These are phyloP conservation scores for Hassar affinis DNA, from an alignment of 2,113 vertebrate species.

Conservation along the genomic window DNA sequence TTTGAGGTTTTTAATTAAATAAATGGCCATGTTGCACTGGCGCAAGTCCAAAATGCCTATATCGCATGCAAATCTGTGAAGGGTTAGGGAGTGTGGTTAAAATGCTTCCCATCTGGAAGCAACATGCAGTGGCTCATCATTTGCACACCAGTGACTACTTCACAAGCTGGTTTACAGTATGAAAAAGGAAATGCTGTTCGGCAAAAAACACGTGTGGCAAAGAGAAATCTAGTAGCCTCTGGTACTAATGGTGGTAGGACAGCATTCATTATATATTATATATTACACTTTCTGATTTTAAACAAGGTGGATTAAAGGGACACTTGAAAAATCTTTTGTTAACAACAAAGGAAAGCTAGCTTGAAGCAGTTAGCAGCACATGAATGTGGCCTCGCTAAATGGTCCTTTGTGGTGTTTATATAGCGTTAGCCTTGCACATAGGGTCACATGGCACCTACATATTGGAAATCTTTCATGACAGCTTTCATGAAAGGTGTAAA, in stretches of 20 bases:
- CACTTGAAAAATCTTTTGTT: neutral
- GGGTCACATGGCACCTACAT: neutral
- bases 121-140: conserved; percentile 34
- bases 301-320: conserved; percentile 5
- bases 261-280: neutral
- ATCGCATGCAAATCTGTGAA: conserved; percentile 64
- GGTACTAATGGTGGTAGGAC: neutral
- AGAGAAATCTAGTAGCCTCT: conserved; percentile 11
- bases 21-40: conserved; percentile 67
- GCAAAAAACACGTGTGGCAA: neutral
- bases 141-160: conserved; percentile 24
- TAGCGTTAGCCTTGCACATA: neutral
- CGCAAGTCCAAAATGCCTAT: conserved; percentile 59
- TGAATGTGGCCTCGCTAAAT: neutral
- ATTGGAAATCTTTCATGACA: neutral
- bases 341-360: neutral
- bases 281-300: conserved; percentile 8
- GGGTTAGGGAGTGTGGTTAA: conserved; percentile 55
- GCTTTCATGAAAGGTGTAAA: neutral
- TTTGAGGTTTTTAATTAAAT: conserved; percentile 70
- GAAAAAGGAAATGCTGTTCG: neutral
- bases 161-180: conserved; percentile 3
- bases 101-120: conserved; percentile 59
- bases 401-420: neutral
- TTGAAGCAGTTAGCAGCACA: neutral